Percentiles rank a stretch among this genome's conserved stretches.
Conservation (phyloP, 2,888 invertebrate species). For the Ariolimax columbianus region DNA sequence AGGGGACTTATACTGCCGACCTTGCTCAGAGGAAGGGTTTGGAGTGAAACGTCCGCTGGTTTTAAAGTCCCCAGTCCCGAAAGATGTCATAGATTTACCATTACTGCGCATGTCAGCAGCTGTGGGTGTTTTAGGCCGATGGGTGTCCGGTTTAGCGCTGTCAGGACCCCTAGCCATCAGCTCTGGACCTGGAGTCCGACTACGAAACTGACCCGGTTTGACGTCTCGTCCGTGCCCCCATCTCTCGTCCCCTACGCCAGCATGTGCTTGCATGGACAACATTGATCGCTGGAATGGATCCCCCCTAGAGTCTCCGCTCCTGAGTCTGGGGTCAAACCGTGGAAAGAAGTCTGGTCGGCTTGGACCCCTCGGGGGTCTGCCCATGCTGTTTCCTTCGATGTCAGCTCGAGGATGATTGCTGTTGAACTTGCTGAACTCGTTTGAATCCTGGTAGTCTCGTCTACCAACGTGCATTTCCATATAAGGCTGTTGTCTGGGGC, state of each 20-base stretch:
- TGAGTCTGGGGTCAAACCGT: slow-evolving; percentile 42
- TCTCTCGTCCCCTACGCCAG: slow-evolving; percentile 36
- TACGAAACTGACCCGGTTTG: slow-evolving; percentile 73
- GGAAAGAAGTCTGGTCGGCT: slow-evolving; percentile 48
- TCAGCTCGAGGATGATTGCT: slow-evolving; percentile 61
- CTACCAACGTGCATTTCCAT: slow-evolving; percentile 55
- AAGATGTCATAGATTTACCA: slow-evolving; percentile 63
- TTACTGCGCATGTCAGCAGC: slow-evolving; percentile 77
- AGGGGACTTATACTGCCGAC: slow-evolving; percentile 55
- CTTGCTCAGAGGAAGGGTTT: slow-evolving; percentile 58
- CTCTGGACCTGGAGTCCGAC: slow-evolving; percentile 79
- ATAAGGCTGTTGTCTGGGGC: slow-evolving; percentile 55
- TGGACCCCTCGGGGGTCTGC: slow-evolving; percentile 70
- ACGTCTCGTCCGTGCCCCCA: slow-evolving; percentile 54
- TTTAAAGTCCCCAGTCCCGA: slow-evolving; percentile 54
- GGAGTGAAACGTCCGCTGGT: slow-evolving; percentile 57
- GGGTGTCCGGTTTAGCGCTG: slow-evolving; percentile 60
- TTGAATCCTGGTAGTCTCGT: slow-evolving; percentile 42
- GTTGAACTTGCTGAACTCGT: slow-evolving; percentile 50
- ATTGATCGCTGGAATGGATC: slow-evolving; percentile 46
- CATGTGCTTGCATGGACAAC: slow-evolving; percentile 59
- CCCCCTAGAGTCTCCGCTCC: slow-evolving; percentile 19
- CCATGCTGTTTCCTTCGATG: slow-evolving; percentile 52
- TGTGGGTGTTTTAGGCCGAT: slow-evolving; percentile 75
- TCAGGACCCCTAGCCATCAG: slow-evolving; percentile 72